Base-by-base conservation (phyloP, 2,888 invertebrate species). In the Augochlorella aurata region DNA sequence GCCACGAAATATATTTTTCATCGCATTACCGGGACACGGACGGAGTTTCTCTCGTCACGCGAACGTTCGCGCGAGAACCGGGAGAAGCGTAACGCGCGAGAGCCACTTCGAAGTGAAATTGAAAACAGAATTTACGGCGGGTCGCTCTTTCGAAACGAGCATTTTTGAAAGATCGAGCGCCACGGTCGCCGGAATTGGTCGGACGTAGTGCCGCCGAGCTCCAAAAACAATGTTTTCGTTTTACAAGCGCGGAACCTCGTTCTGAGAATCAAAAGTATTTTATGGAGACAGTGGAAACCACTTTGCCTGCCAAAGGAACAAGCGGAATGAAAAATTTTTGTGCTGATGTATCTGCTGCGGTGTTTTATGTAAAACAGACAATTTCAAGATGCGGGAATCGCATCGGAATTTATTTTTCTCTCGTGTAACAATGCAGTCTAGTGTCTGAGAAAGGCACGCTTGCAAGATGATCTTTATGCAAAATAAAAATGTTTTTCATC, bases 41-140 rank as follows among this genome's bases (percentile, higher is more conserved):
- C 8, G 7, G 16, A 16, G 29, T 61, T 61, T 50, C 49, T 14
- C 44, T 21, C 45, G 8, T 47, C 24, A 3, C 1, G 52, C 14
- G 63, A 54, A 50, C 16, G 21, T 29, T 29, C 14, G 21, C 44
- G 12, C n/a, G 21, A 77, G n/a, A 54, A 38, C n/a, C 24, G 49
- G 52, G 12, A 44, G 58, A 24, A 29, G 49, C 24, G 10, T 21
- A 79, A 16, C 7, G n/a, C 24, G 8, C 21, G 18, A 14, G n/a
- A 79, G 16, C 21, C 16, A 47, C 12, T 38, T 4, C 24, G 10
- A 24, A 50, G 78, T 49, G 66, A 66, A 78, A 79, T 78, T 78
- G 44, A n/a, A 21, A 66, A 21, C 18, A 29, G 66, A 78, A 78
- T 70, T 77, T 49, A 44, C 54, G 69, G 65, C n/a, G 52, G 54